These are phyloP conservation scores for Agelaius tricolor DNA, from an alignment of 2,113 vertebrate species.

Conservation along the genomic window DNA sequence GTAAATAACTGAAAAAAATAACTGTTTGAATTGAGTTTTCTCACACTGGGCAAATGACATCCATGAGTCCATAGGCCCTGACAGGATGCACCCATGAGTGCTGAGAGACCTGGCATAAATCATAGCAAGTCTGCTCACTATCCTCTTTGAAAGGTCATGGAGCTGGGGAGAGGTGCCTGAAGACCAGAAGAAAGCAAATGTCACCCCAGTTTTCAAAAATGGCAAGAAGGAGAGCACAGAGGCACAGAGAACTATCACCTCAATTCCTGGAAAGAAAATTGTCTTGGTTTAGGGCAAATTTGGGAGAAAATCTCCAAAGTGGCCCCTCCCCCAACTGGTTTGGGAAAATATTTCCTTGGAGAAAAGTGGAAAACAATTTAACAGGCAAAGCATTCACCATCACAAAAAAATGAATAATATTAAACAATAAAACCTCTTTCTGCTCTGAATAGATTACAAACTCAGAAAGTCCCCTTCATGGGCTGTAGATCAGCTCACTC, in stretches of 20 bases:
- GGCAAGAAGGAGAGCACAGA: not conserved
- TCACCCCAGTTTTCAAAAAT: not conserved
- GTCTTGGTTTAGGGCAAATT: not conserved
- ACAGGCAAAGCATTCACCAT: not conserved
- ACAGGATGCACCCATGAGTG: not conserved
- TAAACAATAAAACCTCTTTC: not conserved
- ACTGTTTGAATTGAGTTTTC: not conserved
- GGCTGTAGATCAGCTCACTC: not conserved
- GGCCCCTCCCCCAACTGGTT: not conserved
- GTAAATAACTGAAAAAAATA: not conserved
- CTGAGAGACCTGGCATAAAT: not conserved
- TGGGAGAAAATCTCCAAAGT: not conserved
- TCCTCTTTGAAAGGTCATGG: not conserved
- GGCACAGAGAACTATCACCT: not conserved
- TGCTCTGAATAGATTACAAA: not conserved
- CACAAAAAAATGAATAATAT: not conserved
- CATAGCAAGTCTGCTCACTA: not conserved
- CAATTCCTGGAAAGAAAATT: not conserved
- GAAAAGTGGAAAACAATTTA: not conserved
- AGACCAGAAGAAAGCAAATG: not conserved
- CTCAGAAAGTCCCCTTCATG: not conserved
- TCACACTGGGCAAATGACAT: not conserved
- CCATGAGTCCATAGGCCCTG: too few species aligned
- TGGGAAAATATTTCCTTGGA: not conserved
- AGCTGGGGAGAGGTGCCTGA: not conserved